These are phyloP conservation scores for Magallana ariakensis DNA, from an alignment of 1,140 invertebrate genomes.

Conservation along the genomic window DNA sequence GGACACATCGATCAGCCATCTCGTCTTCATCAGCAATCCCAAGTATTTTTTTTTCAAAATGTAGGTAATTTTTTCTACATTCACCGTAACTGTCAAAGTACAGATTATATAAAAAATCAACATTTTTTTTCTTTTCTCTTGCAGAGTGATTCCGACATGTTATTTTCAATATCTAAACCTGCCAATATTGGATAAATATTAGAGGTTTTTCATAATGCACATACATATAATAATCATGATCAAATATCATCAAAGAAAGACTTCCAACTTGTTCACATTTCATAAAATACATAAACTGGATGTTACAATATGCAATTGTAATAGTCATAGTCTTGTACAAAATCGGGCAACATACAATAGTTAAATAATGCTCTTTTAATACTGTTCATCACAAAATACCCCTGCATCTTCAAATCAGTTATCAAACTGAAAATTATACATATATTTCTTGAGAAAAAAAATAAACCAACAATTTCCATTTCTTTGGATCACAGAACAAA, in stretches of 20 bases:
- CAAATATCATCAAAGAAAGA: not conserved
- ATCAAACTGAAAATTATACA: not conserved
- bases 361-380: not conserved
- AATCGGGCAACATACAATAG: not conserved
- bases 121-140: not conserved
- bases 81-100: not conserved
- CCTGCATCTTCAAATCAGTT: slow-evolving; percentile 16
- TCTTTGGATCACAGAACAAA: slow-evolving; percentile 32
- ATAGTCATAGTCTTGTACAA: not conserved
- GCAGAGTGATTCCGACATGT: not conserved
- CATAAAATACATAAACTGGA: not conserved
- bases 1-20: not conserved
- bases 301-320: slow-evolving; percentile 12
- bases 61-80: not conserved
- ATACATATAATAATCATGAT: not conserved
- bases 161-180: not conserved
- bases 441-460: not conserved
- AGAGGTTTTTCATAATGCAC: not conserved
- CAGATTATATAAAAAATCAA: not conserved
- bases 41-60: not conserved
- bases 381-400: slow-evolving; percentile 3
- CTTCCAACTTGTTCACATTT: not conserved
- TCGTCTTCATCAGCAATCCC: not conserved
- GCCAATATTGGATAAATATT: not conserved
- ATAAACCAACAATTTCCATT: slow-evolving; percentile 4